Evolutionary conservation across 2,113 vertebrate genomes (phyloP), one percentile per base, ranked within the genome.

Genomic region (Oncorhynchus gorbuscha): DNA sequence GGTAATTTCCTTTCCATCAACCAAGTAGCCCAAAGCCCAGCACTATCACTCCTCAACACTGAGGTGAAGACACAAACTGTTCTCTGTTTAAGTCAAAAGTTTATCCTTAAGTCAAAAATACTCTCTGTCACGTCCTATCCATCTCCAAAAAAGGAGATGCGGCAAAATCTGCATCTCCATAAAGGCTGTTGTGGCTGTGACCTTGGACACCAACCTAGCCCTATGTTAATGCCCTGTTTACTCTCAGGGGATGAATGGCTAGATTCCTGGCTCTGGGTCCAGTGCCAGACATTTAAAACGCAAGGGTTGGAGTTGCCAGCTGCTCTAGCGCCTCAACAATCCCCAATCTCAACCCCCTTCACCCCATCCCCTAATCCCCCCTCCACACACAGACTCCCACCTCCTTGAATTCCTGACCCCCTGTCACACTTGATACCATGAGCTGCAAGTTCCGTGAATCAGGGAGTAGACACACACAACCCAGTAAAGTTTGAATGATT

Each of bases 211-310:
- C 9, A 81, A 82, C 89, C 86, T 84, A 85, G 87, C 79, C 78
- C 74, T 79, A 80, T 35, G 74, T 72, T 87, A 87, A 89, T 81
- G 85, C 90, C 83, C 84, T 83, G 79, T 90, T 93, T 85, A 84
- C 86, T 69, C 80, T 87, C 59, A 30, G 72, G 79, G 85, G 81
- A 83, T 85, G 80, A 90, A 79, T 75, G 75, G 76, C 22, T 79
- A 62, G 76, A 85, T 70, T 68, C 77, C 80, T 81, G 28, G 74
- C 76, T 83, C 32, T 32, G 51, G 61, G 65, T 87, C 62, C 67
- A 79, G 79, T 14, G 76, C 82, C 89, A 89, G 88, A 83, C 83
- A 87, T 85, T 87, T 82, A 77, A 86, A 84, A 59, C 48, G 70
- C 45, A 61, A 77, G 86, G 80, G 84, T 77, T 83, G 84, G 48